Evolutionary conservation across 2,113 vertebrate species (phyloP), one percentile per base, ranked within the genome.

Genomic region (Raphicerus campestris): DNA sequence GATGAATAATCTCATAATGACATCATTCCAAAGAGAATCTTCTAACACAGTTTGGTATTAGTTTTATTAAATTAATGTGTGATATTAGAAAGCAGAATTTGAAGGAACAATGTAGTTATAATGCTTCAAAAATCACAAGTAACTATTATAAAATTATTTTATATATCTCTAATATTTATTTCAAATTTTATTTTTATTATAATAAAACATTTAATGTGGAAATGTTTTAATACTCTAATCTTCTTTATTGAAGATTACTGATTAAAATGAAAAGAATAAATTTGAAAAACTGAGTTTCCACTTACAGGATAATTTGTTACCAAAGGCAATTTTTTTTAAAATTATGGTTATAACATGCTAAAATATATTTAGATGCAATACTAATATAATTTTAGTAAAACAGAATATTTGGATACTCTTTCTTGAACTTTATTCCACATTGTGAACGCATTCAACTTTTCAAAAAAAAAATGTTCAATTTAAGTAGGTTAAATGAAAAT

Each of bases 401-500:
- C 47, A 45, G 32, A 63, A 55, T 91, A 73, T 96, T 49, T 77
- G 26, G 22, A 61, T 85, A 56, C 5, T 26, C 10, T 86, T 94
- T 91, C 60, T 87, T 39, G 14, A 91, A 70, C 20, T 91, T 94
- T n/a, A 86, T 3, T 90, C 28, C 28, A 45, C 20, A 6, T 73
- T 89, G 35, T 89, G 30, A 5, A 5, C 47, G 2, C 51, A 2
- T 61, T 20, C 14, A 84, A 3, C 5, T 91, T 91, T 94, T 53
- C 8, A 87, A 87, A 75, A 87, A 70, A 83, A 77, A 96, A 96
- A 58, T 60, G 9, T 87, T 35, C 66, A 51, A 28, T 78, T 85
- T 56, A 49, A 47, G 30, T 91, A 83, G 45, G 83, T 77, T 61
- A 96, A 96, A 56, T 94, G 9, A 96, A 97, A 93, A 89, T 83